Conservation (phyloP, 1,140 invertebrate genomes). For the Drepana arcuata region DNA sequence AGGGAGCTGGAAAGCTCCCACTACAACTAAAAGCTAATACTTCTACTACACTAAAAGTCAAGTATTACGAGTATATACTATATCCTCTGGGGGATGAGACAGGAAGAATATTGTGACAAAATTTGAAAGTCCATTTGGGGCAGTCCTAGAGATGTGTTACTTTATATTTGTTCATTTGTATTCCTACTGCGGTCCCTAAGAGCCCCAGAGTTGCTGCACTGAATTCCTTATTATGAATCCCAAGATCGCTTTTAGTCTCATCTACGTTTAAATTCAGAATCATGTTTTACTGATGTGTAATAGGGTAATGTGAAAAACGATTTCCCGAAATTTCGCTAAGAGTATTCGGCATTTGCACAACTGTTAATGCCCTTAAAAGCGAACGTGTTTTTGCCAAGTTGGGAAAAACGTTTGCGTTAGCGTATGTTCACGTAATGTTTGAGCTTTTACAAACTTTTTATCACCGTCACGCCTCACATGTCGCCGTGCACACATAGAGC, state of each 20-base stretch:
- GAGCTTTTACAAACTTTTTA: constrained; percentile 15
- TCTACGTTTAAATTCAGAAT: constrained; percentile 5
- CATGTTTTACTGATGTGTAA: too few relatives aligned
- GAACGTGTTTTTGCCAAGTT: constrained; percentile 9
- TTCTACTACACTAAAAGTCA: too few relatives aligned
- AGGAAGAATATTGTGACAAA: constrained; percentile 14
- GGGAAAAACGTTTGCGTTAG: constrained; percentile 11
- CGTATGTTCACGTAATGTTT: constrained; percentile 1
- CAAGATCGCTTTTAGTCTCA: constrained; percentile 15
- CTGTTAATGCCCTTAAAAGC: constrained; percentile 12
- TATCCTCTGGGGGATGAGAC: too few relatives aligned
- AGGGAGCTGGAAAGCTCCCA: too few relatives aligned
- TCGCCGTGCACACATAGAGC: constrained; percentile 5
- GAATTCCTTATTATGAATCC: constrained; percentile 25
- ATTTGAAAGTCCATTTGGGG: constrained; percentile 20
- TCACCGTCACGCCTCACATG: constrained; percentile 8
- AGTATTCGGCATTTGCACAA: constrained; percentile 11
- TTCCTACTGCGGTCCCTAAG: constrained; percentile 15
- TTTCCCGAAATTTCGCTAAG: constrained; percentile 9
- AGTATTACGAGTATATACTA: too few relatives aligned
- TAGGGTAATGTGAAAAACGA: constrained; percentile 5
- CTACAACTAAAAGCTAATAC: too few relatives aligned
- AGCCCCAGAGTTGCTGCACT: constrained; percentile 16
- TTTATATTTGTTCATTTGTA: constrained; percentile 31
- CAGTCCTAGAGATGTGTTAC: constrained; percentile 15